Evolutionary conservation across 2,113 vertebrate species (phyloP).

Genomic region (Platycercus adscitus): DNA sequence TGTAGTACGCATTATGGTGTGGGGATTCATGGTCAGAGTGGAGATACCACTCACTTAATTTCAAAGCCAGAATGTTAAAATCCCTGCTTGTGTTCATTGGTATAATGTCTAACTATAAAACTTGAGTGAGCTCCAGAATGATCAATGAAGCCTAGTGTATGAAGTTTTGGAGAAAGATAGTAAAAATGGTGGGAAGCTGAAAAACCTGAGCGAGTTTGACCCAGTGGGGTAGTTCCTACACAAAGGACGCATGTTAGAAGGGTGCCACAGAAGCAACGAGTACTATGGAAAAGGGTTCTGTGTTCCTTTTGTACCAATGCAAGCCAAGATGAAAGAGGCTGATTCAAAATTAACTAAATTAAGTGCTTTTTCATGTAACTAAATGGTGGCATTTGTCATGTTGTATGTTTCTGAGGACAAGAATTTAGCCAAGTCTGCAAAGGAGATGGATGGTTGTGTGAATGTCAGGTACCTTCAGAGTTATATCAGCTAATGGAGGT

Average conservation of each 20-base stretch:
- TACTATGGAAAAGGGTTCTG: not conserved
- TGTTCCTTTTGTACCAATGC: not conserved
- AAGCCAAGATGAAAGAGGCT: not conserved
- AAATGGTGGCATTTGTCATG: not conserved
- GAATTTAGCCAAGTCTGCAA: not conserved
- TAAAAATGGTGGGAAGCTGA: not conserved
- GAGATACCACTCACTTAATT: not conserved
- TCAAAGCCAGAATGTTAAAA: not conserved
- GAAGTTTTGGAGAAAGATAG: not conserved
- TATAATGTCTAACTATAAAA: not conserved
- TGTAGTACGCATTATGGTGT: fast-evolving
- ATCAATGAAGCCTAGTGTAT: not conserved
- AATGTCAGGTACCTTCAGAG: not conserved
- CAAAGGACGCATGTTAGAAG: not conserved
- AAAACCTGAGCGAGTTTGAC: not conserved
- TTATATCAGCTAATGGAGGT: not conserved
- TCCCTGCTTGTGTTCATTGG: not conserved
- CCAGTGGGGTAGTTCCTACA: not conserved
- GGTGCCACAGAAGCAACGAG: not conserved
- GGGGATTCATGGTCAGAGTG: not conserved
- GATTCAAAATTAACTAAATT: not conserved
- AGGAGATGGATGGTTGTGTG: not conserved
- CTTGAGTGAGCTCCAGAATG: not conserved
- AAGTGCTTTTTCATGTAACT: not conserved
- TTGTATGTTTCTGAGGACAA: not conserved